Evolutionary conservation across 2,888 invertebrate species (phyloP), one percentile per base, ranked within the genome.

Genomic region (Cryptocephalus moraei): DNA sequence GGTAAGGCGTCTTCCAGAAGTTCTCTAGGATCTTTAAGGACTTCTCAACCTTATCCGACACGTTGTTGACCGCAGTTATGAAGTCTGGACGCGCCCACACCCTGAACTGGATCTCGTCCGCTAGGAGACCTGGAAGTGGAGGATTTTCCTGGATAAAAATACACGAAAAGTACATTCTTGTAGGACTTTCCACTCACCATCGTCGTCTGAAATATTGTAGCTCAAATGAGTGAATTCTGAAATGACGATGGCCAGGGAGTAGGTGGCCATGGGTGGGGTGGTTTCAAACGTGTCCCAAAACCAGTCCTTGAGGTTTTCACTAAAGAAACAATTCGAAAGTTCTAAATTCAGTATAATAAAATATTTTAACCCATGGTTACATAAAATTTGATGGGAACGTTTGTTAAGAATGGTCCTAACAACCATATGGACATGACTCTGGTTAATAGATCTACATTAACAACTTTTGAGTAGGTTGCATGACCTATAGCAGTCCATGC

Each of bases 211-310:
- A 34, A 56, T 51, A 52, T 64, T 62, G 41, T 56, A 52, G 42
- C 48, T 51, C 32, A 60, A 51, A 41, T 58, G 61, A 42, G 57
- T 59, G 44, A 88, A 73, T 51, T 86, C 80, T 0, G 86, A 83
- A 13, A 85, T 78, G 9, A 87, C 76, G 48, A 89, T 72, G 0
- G 85, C 86, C 39, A 88, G 70, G 0, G 86, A 82, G 64, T 82
- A 86, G 0, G 87, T 82, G 1, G 88, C 82, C 79, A 89, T 86
- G 2, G 82, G 79, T 0, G 85, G 85, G 0, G 87, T 82, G 51
- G 73, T 74, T 61, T 79, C 75, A 59, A 88, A 89, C 59, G 79
- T 75, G 57, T 84, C 86, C 68, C 81, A 75, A 0, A 82, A 78
- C 60, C 81, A 80, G 33, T 77, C 74, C 1, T 77, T 71, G 55